Conservation (phyloP, 2,888 invertebrate genomes). For the Euplagia quadripunctaria region DNA sequence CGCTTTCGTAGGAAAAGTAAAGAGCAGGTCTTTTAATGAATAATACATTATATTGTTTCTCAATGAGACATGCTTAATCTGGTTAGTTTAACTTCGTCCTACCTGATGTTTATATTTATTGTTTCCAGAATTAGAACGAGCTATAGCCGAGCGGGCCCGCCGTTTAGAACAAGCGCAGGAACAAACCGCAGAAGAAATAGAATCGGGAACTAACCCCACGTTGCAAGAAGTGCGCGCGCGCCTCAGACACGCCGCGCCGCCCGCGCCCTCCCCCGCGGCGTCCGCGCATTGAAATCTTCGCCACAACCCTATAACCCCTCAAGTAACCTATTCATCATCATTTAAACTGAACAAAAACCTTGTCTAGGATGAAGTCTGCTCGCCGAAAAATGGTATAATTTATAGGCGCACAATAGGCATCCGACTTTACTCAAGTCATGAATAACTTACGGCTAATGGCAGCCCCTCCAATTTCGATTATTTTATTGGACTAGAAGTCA, state of each 20-base stretch:
- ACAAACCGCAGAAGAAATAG: conserved; percentile 65
- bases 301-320: conserved; percentile 10
- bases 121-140: conserved; percentile 87
- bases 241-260: conserved; percentile 78
- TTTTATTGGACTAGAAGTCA: background rate
- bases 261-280: conserved; percentile 70
- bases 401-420: conserved; percentile 16
- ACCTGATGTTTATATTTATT: conserved; percentile 1
- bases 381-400: background rate
- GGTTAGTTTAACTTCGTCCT: background rate
- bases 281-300: conserved; percentile 70
- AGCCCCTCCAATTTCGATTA: background rate
- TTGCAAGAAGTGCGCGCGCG: conserved; percentile 81
- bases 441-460: background rate
- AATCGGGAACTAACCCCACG: conserved; percentile 78
- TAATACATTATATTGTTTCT: too few species aligned
- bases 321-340: conserved; percentile 9
- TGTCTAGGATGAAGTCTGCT: conserved; percentile 8
- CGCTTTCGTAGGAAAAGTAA: too few species aligned
- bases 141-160: conserved; percentile 88
- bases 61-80: too few species aligned
- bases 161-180: conserved; percentile 82
- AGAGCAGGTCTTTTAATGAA: too few species aligned
- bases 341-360: background rate
- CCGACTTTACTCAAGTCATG: conserved; percentile 7